Evolutionary conservation across 2,113 vertebrate species (phyloP), one percentile per base, ranked within the genome.

Genomic region (Pollimyrus isidori): DNA sequence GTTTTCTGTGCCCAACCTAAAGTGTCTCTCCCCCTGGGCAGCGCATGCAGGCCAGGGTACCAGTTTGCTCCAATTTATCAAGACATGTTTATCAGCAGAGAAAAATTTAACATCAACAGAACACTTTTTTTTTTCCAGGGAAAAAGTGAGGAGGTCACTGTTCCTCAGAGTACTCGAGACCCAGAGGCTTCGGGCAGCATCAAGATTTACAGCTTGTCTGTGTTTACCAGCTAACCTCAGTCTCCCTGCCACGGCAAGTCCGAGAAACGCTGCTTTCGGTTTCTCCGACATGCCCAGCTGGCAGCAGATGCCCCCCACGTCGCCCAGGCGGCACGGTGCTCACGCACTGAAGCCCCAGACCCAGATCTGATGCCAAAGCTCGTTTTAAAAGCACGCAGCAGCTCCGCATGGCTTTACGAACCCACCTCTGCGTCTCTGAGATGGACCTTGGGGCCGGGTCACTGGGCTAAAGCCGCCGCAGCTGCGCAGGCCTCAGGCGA

Each of bases 51-150:
- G n/a, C 23, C 83, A 48, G 42, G 83, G 46, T 86, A 49, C 83
- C 45, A 86, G 15, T 86, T 86, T 86, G n/a, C 9, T 48, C 45
- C 48, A 9, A 50, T 50, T 86, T 50, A 48, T 86, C 83, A 86
- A 86, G 83, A 26, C n/a, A 50, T 86, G 83, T 86, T 86, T 86
- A 86, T 50, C 45, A 49, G 83, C 83, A 48, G 46, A 11, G 45
- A 86, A 50, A 50, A 50, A 50, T 49, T 86, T 26, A 10, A 49
- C 83, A 86, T 86, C 83, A 86, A 86, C 83, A 86, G 83, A 48
- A 86, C 48, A 46, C 83, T 15, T 85, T 48, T 86, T 76, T 62
- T 80, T 80, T 42, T 35, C 73, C 42, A 17, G 73, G 35, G 15
- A 80, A 80, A 80, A 80, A 15, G 4, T 80, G 35, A 80, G 73